These are phyloP conservation scores for Premnoplex brunnescens DNA, from an alignment of 2,797 vertebrate species.

Conservation along the genomic window DNA sequence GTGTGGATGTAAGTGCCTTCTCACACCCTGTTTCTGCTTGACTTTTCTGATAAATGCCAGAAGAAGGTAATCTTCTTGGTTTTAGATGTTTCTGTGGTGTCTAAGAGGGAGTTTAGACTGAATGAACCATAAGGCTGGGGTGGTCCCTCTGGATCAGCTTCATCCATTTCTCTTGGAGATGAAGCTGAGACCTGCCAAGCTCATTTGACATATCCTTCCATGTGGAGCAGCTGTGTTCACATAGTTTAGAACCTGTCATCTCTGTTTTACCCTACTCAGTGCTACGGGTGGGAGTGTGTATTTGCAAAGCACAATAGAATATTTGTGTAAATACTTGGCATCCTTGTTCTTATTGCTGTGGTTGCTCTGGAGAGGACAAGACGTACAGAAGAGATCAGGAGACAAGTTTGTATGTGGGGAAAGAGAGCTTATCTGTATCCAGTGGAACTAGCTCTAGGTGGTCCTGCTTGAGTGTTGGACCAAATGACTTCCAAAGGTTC, in stretches of 20 bases:
- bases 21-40: background rate
- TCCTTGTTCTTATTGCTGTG: background rate
- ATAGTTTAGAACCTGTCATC: background rate
- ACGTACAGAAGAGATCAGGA: background rate
- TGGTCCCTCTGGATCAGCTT: background rate
- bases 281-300: rapidly evolving
- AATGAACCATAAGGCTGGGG: background rate
- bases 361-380: background rate
- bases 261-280: rapidly evolving
- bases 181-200: background rate
- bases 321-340: background rate
- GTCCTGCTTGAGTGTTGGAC: background rate
- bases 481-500: background rate
- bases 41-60: background rate
- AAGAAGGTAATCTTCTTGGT: background rate
- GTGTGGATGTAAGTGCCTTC: background rate
- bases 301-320: background rate
- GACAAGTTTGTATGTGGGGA: rapidly evolving
- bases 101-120: background rate
- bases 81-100: background rate
- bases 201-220: background rate
- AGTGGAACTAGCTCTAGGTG: rapidly evolving
- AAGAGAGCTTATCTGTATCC: background rate
- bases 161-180: background rate
- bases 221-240: background rate